Conservation (phyloP, 2,113 vertebrate species). For the Zonotrichia leucophrys region DNA sequence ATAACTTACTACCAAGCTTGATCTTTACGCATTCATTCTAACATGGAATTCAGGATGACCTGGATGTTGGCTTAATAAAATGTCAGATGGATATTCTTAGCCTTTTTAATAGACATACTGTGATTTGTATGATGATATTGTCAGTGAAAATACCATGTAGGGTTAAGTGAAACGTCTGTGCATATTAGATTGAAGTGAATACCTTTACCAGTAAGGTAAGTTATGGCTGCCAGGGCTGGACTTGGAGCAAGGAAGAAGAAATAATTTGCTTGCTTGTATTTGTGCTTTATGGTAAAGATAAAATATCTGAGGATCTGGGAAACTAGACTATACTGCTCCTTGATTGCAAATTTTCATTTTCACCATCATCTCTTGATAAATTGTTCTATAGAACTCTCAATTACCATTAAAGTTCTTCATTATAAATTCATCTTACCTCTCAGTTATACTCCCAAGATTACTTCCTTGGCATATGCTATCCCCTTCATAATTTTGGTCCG, state of each 20-base stretch:
- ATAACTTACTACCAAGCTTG: background rate
- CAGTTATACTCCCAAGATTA: background rate
- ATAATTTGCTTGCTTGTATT: background rate
- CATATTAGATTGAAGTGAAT: background rate
- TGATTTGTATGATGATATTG: background rate
- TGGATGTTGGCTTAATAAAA: background rate
- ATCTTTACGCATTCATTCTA: background rate
- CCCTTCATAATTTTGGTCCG: background rate
- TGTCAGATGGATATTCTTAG: background rate
- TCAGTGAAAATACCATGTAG: background rate
- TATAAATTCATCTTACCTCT: background rate
- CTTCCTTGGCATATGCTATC: background rate
- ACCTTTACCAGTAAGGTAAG: background rate
- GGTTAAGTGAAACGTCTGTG: background rate
- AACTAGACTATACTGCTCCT: background rate
- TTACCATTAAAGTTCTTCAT: background rate
- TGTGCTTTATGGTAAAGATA: background rate
- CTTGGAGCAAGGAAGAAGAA: background rate
- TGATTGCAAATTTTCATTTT: background rate
- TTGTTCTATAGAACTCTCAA: background rate
- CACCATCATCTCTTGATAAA: background rate
- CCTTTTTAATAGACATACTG: background rate
- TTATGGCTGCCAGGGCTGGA: background rate
- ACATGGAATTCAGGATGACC: background rate
- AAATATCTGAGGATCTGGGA: background rate